Conservation (phyloP, 2,797 vertebrate genomes). For the Novumbra hubbsi region DNA sequence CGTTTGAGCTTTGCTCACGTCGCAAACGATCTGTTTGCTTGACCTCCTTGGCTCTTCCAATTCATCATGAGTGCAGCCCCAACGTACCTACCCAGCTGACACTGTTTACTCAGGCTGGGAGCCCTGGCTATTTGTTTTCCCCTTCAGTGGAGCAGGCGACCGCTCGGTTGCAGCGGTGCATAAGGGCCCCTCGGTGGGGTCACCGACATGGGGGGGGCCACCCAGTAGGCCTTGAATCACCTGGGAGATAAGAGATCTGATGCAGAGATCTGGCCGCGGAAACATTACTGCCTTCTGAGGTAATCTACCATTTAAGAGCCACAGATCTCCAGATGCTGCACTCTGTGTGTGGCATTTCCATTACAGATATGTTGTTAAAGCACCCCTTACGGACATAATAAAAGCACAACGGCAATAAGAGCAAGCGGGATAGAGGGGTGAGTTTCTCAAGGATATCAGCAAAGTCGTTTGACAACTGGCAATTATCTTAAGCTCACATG, state of each 20-base stretch:
- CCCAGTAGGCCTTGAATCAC: slow-evolving; percentile 58
- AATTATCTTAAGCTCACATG: slow-evolving; percentile 43
- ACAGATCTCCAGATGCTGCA: slow-evolving; percentile 52
- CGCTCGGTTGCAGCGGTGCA: slow-evolving; percentile 44
- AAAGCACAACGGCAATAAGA: slow-evolving; percentile 39
- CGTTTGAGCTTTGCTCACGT: slow-evolving; percentile 23
- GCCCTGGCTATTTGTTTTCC: slow-evolving; percentile 70
- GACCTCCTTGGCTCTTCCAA: slow-evolving; percentile 44
- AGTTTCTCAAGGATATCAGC: slow-evolving; percentile 15
- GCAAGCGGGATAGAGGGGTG: slow-evolving; percentile 18
- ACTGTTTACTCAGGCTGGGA: slow-evolving; percentile 71
- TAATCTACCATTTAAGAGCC: slow-evolving; percentile 36
- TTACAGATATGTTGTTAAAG: slow-evolving; percentile 29
- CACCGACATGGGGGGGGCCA: slow-evolving; percentile 57
- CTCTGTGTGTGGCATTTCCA: slow-evolving; percentile 40
- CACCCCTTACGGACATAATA: slow-evolving; percentile 46
- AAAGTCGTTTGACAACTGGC: slow-evolving; percentile 26
- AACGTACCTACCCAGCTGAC: slow-evolving; percentile 47
- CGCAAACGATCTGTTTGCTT: slow-evolving; percentile 61
- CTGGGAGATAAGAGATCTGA: slow-evolving; percentile 44
- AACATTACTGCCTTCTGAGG: slow-evolving; percentile 17
- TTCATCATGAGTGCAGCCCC: slow-evolving; percentile 47
- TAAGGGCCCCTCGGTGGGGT: slow-evolving; percentile 52
- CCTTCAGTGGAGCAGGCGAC: slow-evolving; percentile 58
- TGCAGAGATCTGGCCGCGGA: slow-evolving; percentile 37